These are phyloP conservation scores for Epinotia bilunana DNA, from an alignment of 2,888 invertebrate genomes.

Conservation along the genomic window DNA sequence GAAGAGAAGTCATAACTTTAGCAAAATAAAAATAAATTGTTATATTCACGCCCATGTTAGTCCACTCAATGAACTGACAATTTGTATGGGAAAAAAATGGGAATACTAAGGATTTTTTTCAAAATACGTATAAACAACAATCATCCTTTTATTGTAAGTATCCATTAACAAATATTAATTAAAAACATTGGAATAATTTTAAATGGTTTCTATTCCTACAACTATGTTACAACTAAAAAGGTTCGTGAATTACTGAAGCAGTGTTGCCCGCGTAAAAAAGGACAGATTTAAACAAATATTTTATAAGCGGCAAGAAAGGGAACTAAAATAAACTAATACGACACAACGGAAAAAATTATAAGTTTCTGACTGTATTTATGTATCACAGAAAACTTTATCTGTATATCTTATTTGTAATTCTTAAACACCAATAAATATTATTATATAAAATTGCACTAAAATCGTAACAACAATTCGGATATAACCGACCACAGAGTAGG, in stretches of 20 bases:
- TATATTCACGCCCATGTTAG: too few species aligned
- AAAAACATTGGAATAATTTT: slow-evolving; percentile 37
- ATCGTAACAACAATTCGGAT: not conserved
- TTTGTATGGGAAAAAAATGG: too few species aligned
- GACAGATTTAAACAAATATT: not conserved
- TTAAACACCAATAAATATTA: slow-evolving; percentile 16
- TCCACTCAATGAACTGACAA: too few species aligned
- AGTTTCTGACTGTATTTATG: not conserved
- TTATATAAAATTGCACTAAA: slow-evolving; percentile 30
- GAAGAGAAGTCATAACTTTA: too few species aligned
- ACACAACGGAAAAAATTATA: slow-evolving; percentile 1
- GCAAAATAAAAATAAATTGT: too few species aligned
- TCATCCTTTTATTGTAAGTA: slow-evolving; percentile 32
- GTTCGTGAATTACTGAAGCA: not conserved
- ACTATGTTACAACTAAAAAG: slow-evolving; percentile 23
- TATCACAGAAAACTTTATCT: slow-evolving; percentile 35
- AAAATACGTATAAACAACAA: slow-evolving; percentile 34
- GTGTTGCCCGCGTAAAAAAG: slow-evolving; percentile 4
- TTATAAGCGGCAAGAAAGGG: slow-evolving; percentile 2
- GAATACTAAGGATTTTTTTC: not conserved
- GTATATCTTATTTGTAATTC: slow-evolving; percentile 26
- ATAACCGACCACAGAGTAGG: not conserved
- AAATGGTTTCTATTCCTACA: slow-evolving; percentile 27
- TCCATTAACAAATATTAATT: slow-evolving; percentile 10
- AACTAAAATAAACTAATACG: slow-evolving; percentile 7